Evolutionary conservation across 1,140 invertebrate genomes (phyloP).

Genomic region (Lepidurus couesii): DNA sequence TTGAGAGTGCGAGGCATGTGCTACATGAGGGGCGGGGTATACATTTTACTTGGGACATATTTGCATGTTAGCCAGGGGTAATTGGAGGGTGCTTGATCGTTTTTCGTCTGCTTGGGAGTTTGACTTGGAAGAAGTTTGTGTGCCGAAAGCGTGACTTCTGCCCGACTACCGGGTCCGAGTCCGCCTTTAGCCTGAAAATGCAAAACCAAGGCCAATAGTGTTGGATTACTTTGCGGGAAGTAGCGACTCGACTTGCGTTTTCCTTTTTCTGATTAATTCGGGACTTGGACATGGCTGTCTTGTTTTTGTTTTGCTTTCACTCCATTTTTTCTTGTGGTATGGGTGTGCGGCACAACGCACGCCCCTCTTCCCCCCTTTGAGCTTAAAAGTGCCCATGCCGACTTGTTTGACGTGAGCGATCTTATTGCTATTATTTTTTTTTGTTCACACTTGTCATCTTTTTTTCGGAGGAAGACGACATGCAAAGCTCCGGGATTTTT

Average conservation of each 20-base stretch:
- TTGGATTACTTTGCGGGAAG: slow-evolving; percentile 18
- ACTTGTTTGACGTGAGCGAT: not conserved
- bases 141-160: not conserved
- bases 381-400: not conserved
- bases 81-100: not conserved
- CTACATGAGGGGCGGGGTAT: too few relatives aligned
- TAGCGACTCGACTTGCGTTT: not conserved
- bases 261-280: not conserved
- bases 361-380: not conserved
- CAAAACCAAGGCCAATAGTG: slow-evolving; percentile 17
- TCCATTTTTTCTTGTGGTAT: not conserved
- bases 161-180: not conserved
- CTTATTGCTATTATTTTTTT: too few relatives aligned
- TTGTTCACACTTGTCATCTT: too few relatives aligned
- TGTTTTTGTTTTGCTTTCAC: not conserved
- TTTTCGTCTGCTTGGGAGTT: not conserved
- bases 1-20: not conserved
- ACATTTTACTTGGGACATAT: not conserved
- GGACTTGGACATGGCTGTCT: not conserved
- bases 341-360: slow-evolving; percentile 11
- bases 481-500: too few relatives aligned
- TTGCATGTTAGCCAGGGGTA: not conserved
- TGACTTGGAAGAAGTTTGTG: not conserved
- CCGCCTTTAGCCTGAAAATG: not conserved
- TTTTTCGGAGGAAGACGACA: too few relatives aligned